Conservation (phyloP, 2,797 vertebrate genomes). For the Melanotaenia trifasciata region DNA sequence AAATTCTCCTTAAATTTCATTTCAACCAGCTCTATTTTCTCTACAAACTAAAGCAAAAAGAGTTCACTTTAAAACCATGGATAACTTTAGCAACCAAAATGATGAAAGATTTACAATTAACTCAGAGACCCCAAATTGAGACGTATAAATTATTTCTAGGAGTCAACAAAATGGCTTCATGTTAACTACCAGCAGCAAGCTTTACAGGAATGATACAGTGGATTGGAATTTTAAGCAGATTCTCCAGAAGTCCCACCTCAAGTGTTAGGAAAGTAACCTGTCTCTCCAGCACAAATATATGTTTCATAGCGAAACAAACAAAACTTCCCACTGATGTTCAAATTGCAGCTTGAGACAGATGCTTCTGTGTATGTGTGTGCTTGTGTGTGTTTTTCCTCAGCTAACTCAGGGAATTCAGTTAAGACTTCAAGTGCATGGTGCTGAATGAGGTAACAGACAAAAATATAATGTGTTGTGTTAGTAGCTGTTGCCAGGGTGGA, state of each 20-base stretch:
- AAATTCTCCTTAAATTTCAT: conserved; percentile 33
- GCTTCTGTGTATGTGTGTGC: not conserved
- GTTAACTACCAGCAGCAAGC: not conserved
- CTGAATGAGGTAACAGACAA: not conserved
- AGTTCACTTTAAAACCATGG: conserved; percentile 4
- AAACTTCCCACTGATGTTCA: conserved; percentile 2
- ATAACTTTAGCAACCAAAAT: not conserved
- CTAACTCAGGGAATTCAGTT: not conserved
- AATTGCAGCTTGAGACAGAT: not conserved
- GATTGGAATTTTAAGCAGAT: conserved; percentile 1
- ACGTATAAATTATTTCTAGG: not conserved
- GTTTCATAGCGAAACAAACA: conserved; percentile 7
- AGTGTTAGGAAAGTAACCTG: conserved; percentile 7
- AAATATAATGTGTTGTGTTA: conserved; percentile 15
- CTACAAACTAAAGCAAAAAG: not conserved
- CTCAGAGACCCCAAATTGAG: not conserved
- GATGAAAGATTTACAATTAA: not conserved
- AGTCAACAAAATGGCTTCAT: not conserved
- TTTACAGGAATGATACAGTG: not conserved
- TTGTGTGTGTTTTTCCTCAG: not conserved
- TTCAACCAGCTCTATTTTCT: conserved; percentile 25
- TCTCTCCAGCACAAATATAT: not conserved
- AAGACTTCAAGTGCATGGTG: conserved; percentile 10
- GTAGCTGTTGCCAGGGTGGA: conserved; percentile 34
- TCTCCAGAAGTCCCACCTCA: not conserved